Base-by-base conservation (phyloP, 2,113 vertebrate species). In the Pitta sordida region DNA sequence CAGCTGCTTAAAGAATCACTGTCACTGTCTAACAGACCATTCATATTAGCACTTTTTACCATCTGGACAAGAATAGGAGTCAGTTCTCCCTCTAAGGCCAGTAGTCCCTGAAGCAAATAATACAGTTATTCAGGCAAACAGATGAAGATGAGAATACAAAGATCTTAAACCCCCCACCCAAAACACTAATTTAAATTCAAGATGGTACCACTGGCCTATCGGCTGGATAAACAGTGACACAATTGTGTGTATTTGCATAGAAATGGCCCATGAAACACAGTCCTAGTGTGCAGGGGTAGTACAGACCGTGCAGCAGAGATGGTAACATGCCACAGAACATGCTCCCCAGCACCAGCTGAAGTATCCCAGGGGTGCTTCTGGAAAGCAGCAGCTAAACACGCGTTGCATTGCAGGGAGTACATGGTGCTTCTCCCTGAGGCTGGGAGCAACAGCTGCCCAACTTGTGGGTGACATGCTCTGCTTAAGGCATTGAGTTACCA, bases 31-130 rank as follows among this genome's bases (percentile, higher is more conserved):
- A 99, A 94, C n/a, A 99, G 97, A 74, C 98, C 98, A 60, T 99
- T 99, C 98, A 99, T 99, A 84, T 99, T 99, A 81, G 98, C 98
- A 93, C 98, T 99, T 97, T 99, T 99, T 64, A 99, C 98, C 98
- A 99, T 99, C 93, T 99, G 98, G 74, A 99, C 98, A 85, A 99
- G 98, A 94, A 99, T 99, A 84, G 98, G 98, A 11, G 98, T 99
- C 76, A 99, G 97, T 91, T 99, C 98, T 39, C 98, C 98, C 84
- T 99, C 98, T 86, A 99, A 96, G 24, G 98, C 98, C 88, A 99
- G 91, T 8, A 99, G 96, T 69, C 98, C 98, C 98, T 99, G 93
- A 48, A 87, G 52, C 20, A 69, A 83, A 77, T 11, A 88, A 77
- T 30, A 90, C 8, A 91, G 67, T 75, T 83, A 65, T 67, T 76